These are phyloP conservation scores for Dipodomys merriami DNA, from an alignment of 2,113 vertebrate genomes.

Conservation along the genomic window DNA sequence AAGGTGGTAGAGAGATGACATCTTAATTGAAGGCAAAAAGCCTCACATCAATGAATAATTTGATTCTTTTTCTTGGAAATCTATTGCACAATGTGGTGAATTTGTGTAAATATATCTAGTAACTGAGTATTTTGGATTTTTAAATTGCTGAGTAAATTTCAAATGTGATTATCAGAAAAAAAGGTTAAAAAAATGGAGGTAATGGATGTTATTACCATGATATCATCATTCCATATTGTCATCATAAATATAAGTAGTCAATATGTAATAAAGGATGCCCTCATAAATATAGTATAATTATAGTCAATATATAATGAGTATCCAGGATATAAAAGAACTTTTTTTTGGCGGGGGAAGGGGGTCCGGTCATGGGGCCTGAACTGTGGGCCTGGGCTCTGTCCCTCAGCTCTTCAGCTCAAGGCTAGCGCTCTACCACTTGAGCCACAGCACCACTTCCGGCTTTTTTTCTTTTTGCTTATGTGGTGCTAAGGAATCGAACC, in stretches of 20 bases:
- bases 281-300: too few relatives aligned
- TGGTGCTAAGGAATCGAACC: too few relatives aligned
- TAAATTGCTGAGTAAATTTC: background rate
- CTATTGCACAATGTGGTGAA: background rate
- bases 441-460: too few relatives aligned
- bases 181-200: background rate
- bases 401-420: too few relatives aligned
- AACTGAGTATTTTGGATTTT: background rate
- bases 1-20: background rate
- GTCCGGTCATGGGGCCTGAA: too few relatives aligned
- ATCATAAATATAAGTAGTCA: background rate
- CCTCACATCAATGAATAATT: too few relatives aligned
- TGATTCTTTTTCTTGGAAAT: background rate
- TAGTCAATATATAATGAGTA: background rate
- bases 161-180: background rate
- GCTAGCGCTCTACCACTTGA: too few relatives aligned
- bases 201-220: background rate
- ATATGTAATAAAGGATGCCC: background rate
- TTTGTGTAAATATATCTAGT: background rate
- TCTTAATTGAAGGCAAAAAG: too few relatives aligned
- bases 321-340: background rate
- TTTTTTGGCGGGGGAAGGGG: too few relatives aligned
- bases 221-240: background rate
- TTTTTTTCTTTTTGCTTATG: too few relatives aligned
- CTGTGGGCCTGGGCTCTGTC: too few relatives aligned